Conservation (phyloP, 2,113 vertebrate species). For the Lethenteron reissneri region DNA sequence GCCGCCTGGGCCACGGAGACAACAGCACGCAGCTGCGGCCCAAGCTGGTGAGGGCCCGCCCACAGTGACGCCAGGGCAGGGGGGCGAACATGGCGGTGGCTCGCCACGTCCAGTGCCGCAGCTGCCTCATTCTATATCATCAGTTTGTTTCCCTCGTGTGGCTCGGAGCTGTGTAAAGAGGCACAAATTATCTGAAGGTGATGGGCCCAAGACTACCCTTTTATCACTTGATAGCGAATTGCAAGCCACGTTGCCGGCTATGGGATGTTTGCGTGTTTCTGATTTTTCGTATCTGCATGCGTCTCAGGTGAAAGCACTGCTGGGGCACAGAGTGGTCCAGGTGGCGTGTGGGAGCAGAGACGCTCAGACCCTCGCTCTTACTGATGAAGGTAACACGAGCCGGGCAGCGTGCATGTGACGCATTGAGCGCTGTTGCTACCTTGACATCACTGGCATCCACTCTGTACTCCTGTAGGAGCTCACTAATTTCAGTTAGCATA, state of each 20-base stretch:
- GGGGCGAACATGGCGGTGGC: neutral
- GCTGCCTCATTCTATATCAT: conserved; percentile 4
- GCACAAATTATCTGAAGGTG: neutral
- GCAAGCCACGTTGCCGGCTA: too few species aligned
- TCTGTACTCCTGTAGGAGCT: too few species aligned
- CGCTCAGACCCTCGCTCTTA: conserved; percentile 79
- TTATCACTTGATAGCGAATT: neutral
- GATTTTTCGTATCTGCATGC: neutral
- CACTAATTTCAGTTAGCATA: too few species aligned
- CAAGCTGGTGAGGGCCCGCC: conserved; percentile 48
- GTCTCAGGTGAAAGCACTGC: conserved; percentile 68
- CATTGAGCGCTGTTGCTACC: too few species aligned
- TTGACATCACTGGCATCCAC: too few species aligned
- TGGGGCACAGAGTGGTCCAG: conserved; percentile 81
- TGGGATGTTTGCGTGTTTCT: neutral
- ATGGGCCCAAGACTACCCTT: neutral
- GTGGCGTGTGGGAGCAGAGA: conserved; percentile 92
- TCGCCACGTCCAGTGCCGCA: conserved; percentile 1
- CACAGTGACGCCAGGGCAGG: too few species aligned
- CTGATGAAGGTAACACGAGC: conserved; percentile 54
- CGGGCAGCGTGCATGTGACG: too few species aligned
- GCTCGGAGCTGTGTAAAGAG: neutral
- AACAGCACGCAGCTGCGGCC: conserved; percentile 89
- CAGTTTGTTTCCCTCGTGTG: neutral
- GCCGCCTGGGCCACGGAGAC: conserved; percentile 78